Conservation (phyloP, 2,888 invertebrate species). For the Eueremaeus valkanovi region DNA sequence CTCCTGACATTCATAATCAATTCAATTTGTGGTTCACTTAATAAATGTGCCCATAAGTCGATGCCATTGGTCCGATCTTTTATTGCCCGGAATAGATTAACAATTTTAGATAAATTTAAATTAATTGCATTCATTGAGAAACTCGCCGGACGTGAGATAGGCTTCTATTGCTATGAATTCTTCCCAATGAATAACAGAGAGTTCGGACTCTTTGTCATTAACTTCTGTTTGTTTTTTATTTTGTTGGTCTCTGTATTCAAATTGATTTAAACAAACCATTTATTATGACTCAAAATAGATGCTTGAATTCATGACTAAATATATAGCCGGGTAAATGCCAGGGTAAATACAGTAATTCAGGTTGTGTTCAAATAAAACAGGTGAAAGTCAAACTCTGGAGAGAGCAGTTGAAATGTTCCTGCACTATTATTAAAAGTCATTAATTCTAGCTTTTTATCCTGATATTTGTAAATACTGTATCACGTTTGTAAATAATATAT, state of each 20-base stretch:
- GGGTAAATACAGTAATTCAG: too few species aligned
- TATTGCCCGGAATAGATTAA: not conserved
- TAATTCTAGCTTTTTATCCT: too few species aligned
- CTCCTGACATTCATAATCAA: not conserved
- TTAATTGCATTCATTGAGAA: not conserved
- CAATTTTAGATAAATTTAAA: not conserved
- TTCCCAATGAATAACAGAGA: slow-evolving; percentile 2
- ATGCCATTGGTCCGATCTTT: not conserved
- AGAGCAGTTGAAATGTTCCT: too few species aligned
- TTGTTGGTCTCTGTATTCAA: not conserved
- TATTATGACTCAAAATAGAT: too few species aligned
- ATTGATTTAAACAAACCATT: not conserved
- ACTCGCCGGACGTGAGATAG: not conserved
- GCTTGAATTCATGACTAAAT: too few species aligned
- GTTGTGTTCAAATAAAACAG: too few species aligned
- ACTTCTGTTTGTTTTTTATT: not conserved
- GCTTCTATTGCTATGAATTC: not conserved
- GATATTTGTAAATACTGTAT: too few species aligned
- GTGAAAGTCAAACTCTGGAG: too few species aligned
- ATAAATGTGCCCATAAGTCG: not conserved
- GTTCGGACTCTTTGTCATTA: not conserved
- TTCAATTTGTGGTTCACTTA: not conserved
- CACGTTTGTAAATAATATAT: too few species aligned
- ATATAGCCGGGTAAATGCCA: too few species aligned
- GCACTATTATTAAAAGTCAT: too few species aligned